Conservation (phyloP, 2,888 invertebrate species). For the Bhutanitis thaidina region DNA sequence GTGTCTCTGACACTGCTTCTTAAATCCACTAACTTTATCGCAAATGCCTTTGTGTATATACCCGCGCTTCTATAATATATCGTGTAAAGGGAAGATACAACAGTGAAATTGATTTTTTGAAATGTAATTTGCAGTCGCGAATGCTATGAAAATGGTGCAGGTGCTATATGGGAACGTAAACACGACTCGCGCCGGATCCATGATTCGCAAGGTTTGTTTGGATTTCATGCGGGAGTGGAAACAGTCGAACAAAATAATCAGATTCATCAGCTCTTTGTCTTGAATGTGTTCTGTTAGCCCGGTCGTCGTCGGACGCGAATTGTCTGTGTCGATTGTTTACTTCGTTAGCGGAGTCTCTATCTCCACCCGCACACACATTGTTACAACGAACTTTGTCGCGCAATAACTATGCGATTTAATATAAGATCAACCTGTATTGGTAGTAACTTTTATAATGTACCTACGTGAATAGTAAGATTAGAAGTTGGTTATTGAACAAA, state of each 20-base stretch:
- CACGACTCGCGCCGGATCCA: conserved; percentile 7
- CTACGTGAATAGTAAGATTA: no score
- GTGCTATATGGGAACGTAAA: conserved; percentile 4
- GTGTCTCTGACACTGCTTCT: no score
- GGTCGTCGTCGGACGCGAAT: conserved; percentile 51
- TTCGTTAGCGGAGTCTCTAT: conserved; percentile 67
- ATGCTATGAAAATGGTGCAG: conserved; percentile 5
- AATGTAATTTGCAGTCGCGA: background rate
- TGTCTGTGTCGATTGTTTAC: conserved; percentile 71
- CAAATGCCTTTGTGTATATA: no score
- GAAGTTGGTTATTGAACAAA: no score
- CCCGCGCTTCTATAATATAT: no score
- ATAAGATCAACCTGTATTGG: no score
- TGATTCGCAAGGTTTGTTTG: conserved; percentile 35
- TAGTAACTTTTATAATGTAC: no score
- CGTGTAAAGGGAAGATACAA: no score
- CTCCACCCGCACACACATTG: conserved; percentile 48
- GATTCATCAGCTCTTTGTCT: conserved; percentile 67
- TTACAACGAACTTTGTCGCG: conserved; percentile 48
- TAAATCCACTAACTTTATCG: no score
- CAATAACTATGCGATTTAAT: no score
- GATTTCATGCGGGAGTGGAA: conserved; percentile 40
- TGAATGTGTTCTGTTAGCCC: conserved; percentile 46
- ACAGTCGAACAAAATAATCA: conserved; percentile 59
- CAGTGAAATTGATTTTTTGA: conserved; percentile 5